These are phyloP conservation scores for Tragelaphus scriptus DNA, from an alignment of 2,113 vertebrate genomes.

Conservation along the genomic window DNA sequence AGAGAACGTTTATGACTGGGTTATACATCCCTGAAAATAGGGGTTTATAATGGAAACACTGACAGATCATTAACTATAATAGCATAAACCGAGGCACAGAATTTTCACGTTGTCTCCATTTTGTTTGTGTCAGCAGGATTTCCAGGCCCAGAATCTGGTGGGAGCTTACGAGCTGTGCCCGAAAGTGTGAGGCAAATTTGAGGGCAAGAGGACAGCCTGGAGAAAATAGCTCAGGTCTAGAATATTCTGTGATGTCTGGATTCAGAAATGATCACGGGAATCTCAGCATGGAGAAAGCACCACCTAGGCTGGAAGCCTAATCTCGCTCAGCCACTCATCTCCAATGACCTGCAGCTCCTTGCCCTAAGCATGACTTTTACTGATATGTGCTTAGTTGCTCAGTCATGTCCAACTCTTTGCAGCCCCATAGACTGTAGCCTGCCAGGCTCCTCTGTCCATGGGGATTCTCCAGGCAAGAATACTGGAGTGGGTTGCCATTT, in stretches of 20 bases:
- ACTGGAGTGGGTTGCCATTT: neutral
- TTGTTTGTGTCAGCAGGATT: conserved; percentile 76
- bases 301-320: neutral
- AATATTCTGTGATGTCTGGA: neutral
- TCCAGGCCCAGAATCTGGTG: conserved; percentile 48
- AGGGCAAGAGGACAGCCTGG: conserved; percentile 9
- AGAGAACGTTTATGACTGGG: conserved; percentile 80
- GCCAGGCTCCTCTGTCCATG: neutral
- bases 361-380: neutral
- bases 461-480: neutral
- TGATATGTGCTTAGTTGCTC: neutral
- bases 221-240: neutral
- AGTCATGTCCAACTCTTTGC: neutral
- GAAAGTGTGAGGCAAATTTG: neutral
- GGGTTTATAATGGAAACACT: conserved; percentile 79
- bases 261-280: neutral
- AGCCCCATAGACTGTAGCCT: neutral
- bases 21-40: conserved; percentile 76
- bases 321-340: neutral
- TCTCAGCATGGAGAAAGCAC: neutral
- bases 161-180: neutral
- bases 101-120: conserved; percentile 78
- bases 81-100: conserved; percentile 72
- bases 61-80: conserved; percentile 80
- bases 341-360: neutral